Conservation (phyloP, 1,140 invertebrate species). For the Drosophila elegans region DNA sequence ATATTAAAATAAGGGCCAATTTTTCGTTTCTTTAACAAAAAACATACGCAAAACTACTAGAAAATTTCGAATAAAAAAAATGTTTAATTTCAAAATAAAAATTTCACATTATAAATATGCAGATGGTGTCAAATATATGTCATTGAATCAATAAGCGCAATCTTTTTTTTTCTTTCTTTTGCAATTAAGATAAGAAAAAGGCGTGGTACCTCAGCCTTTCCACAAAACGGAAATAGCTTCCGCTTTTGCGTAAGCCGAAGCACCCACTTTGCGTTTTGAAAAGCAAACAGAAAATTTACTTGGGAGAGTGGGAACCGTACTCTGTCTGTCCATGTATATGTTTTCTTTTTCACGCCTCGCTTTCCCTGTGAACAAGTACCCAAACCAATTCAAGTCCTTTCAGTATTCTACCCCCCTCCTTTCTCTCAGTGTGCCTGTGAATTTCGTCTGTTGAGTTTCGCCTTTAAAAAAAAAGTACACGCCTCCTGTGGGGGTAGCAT, state of each 20-base stretch:
- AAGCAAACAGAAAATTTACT: neutral
- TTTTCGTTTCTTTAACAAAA: too few species aligned
- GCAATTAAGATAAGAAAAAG: constrained; percentile 6
- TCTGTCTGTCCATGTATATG: too few species aligned
- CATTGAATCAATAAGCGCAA: constrained; percentile 4
- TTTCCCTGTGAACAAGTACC: too few species aligned
- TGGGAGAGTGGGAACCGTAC: neutral
- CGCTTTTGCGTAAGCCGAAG: neutral
- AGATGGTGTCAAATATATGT: constrained; percentile 4
- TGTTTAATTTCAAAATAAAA: too few species aligned
- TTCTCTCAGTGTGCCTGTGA: constrained; percentile 10
- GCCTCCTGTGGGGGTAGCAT: constrained; percentile 35
- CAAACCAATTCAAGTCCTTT: too few species aligned
- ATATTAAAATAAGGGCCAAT: too few species aligned
- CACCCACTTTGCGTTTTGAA: constrained; percentile 1
- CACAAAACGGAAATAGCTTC: constrained; percentile 1
- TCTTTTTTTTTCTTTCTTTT: neutral
- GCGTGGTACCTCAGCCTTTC: neutral
- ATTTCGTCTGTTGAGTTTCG: constrained; percentile 3
- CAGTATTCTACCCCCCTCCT: neutral
- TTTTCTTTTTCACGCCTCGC: too few species aligned
- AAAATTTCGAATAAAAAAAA: too few species aligned
- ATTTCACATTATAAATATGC: neutral
- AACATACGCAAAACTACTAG: too few species aligned
- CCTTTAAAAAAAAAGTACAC: constrained; percentile 14